Conservation (phyloP, 2,113 vertebrate species). For the Paraplagusia blochii region DNA sequence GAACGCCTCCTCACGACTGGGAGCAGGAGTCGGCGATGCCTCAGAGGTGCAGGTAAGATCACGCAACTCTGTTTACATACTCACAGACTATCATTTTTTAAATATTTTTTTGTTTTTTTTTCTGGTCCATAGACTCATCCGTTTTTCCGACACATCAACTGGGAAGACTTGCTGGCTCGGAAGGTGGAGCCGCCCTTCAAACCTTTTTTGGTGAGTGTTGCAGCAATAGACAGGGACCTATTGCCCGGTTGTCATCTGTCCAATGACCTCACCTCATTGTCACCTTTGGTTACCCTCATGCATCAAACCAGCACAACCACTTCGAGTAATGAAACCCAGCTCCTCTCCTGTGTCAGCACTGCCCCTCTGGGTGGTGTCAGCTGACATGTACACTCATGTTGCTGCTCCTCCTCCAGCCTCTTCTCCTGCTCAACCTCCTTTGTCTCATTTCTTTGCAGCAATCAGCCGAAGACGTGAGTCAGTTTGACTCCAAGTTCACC, state of each 20-base stretch:
- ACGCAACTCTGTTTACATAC: background rate
- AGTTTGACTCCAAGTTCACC: slow-evolving; percentile 99
- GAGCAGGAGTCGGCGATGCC: slow-evolving; percentile 91
- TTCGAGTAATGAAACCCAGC: slow-evolving; percentile 1
- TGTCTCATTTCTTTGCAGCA: slow-evolving; percentile 75
- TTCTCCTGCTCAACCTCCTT: background rate
- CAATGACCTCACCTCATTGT: background rate
- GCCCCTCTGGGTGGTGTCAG: background rate
- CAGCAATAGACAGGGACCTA: background rate
- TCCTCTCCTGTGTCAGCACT: slow-evolving; percentile 28
- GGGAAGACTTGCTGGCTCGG: slow-evolving; percentile 94
- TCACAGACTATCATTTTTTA: background rate
- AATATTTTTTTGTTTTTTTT: background rate
- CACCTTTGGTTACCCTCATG: background rate
- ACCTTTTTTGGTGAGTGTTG: slow-evolving; percentile 86
- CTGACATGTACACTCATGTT: slow-evolving; percentile 4
- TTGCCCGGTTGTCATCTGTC: background rate
- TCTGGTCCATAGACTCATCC: slow-evolving; percentile 89
- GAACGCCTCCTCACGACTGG: slow-evolving; percentile 93
- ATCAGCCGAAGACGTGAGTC: slow-evolving; percentile 99
- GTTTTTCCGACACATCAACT: slow-evolving; percentile 97
- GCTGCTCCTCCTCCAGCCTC: slow-evolving; percentile 4
- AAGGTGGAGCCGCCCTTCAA: slow-evolving; percentile 99
- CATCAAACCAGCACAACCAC: background rate
- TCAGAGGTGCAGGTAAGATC: slow-evolving; percentile 91